Evolutionary conservation across 2,888 invertebrate genomes (phyloP).

Genomic region (Acrobasis suavella): DNA sequence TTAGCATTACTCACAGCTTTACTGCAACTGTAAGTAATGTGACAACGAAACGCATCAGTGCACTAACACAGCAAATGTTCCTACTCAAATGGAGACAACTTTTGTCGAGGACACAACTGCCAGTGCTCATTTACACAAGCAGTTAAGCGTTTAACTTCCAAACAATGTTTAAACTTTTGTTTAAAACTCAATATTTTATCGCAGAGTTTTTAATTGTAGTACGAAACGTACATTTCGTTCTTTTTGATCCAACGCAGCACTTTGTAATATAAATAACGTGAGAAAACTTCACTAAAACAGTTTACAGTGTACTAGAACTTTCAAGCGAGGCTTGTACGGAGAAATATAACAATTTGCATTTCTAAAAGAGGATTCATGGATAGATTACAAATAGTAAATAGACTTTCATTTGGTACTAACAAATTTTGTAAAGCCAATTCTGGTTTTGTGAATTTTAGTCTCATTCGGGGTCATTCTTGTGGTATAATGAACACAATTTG

Average conservation of each 20-base stretch:
- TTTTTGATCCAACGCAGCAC: neutral
- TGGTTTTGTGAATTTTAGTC: too few relatives aligned
- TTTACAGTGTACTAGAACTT: neutral
- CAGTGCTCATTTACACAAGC: neutral
- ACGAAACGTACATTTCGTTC: neutral
- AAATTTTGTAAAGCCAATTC: too few relatives aligned
- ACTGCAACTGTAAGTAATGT: constrained; percentile 13
- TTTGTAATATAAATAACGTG: neutral
- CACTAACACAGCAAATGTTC: constrained; percentile 8
- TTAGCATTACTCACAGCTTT: constrained; percentile 3
- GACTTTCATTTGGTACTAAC: too few relatives aligned
- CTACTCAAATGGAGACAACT: constrained; percentile 7
- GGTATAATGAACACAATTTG: too few relatives aligned
- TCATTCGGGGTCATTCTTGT: too few relatives aligned
- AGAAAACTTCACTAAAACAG: neutral
- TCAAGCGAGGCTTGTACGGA: neutral
- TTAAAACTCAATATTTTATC: neutral
- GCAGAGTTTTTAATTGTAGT: neutral
- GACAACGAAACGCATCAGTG: constrained; percentile 17
- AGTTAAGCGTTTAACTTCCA: neutral
- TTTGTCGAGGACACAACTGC: neutral
- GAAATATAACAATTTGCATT: too few relatives aligned
- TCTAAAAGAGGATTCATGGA: too few relatives aligned
- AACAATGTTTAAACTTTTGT: neutral
- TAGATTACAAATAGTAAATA: too few relatives aligned